These are phyloP conservation scores for Siphamia tubifer DNA, from an alignment of 2,113 vertebrate species.

Conservation along the genomic window DNA sequence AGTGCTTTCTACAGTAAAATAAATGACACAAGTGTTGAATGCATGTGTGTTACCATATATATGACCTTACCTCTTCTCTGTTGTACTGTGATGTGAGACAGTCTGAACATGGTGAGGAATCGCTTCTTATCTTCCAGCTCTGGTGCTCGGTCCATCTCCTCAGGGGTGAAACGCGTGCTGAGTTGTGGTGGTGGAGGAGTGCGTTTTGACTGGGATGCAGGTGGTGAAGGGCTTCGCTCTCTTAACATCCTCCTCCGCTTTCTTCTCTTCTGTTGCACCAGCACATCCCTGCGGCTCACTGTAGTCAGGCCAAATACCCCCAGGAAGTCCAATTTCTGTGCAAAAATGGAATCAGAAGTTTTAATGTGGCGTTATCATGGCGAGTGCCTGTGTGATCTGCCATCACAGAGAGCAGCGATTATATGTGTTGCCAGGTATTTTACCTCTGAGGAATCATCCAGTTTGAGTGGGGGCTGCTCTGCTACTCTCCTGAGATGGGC, in stretches of 20 bases:
- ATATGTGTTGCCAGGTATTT: neutral
- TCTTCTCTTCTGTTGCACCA: slow-evolving; percentile 91
- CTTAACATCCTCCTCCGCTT: slow-evolving; percentile 94
- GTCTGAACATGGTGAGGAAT: slow-evolving; percentile 95
- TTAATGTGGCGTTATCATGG: neutral
- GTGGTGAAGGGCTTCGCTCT: slow-evolving; percentile 92
- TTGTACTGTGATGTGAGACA: slow-evolving; percentile 91
- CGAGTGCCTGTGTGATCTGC: neutral
- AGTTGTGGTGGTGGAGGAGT: slow-evolving; percentile 85
- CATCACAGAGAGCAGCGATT: neutral
- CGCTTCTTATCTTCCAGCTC: slow-evolving; percentile 96
- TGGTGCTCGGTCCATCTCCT: slow-evolving; percentile 94
- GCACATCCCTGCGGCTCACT: slow-evolving; percentile 86
- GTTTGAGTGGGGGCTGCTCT: slow-evolving; percentile 93
- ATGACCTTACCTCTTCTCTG: slow-evolving; percentile 87
- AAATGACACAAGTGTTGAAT: neutral
- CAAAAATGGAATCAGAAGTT: neutral
- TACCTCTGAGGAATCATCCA: slow-evolving; percentile 95
- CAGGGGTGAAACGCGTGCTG: slow-evolving; percentile 92
- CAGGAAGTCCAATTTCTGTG: slow-evolving; percentile 95
- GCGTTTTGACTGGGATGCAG: slow-evolving; percentile 85
- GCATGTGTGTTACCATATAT: neutral
- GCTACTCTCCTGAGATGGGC: slow-evolving; percentile 94
- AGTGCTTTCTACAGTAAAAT: neutral
- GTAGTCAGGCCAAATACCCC: slow-evolving; percentile 92